Evolutionary conservation across 2,797 vertebrate species (phyloP).

Genomic region (Prunella strophiata): DNA sequence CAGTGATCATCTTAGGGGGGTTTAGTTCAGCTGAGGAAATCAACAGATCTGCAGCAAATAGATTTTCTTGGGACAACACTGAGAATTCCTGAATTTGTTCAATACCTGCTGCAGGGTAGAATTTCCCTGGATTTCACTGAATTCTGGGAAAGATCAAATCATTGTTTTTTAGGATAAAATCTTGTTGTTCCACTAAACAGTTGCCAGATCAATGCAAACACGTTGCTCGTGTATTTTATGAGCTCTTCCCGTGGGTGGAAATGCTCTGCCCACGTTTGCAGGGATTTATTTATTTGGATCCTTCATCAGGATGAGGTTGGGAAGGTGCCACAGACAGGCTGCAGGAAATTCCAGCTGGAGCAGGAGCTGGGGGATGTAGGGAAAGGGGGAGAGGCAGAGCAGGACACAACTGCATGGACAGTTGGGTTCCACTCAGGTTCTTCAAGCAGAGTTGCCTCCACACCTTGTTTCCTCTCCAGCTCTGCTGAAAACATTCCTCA

Average conservation of each 20-base stretch:
- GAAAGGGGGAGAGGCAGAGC: background rate
- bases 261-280: background rate
- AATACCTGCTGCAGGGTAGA: background rate
- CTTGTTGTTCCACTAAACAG: background rate
- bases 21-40: background rate
- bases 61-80: background rate
- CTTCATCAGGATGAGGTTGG: background rate
- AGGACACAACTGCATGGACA: rapidly evolving
- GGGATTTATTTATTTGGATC: background rate
- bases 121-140: background rate
- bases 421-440: background rate
- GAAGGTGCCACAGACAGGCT: background rate
- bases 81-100: background rate
- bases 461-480: background rate
- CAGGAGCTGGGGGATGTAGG: background rate
- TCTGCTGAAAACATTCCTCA: background rate
- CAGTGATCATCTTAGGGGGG: background rate
- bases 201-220: background rate
- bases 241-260: background rate
- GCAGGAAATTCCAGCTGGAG: background rate
- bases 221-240: rapidly evolving
- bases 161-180: background rate
- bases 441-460: background rate
- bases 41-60: background rate
- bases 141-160: background rate